These are phyloP conservation scores for Metalampra italica DNA, from an alignment of 2,888 invertebrate species.

Conservation along the genomic window DNA sequence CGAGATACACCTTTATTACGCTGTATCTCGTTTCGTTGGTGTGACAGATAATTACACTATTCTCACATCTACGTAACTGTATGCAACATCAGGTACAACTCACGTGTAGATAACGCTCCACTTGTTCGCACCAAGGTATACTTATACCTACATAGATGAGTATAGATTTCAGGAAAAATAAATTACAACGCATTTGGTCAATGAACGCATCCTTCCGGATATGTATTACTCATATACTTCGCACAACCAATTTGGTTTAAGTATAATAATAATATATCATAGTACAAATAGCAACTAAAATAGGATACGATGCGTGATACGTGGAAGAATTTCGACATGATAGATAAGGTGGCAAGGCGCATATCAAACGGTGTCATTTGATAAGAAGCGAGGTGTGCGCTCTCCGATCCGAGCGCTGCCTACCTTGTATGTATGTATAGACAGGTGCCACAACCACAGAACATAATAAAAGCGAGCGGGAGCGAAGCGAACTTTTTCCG, in stretches of 20 bases:
- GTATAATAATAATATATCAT: too few species aligned
- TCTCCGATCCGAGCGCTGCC: slow-evolving; percentile 44
- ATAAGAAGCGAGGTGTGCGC: slow-evolving; percentile 66
- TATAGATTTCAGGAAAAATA: neutral
- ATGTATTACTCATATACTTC: too few species aligned
- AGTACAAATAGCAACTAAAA: slow-evolving; percentile 12
- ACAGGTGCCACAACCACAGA: neutral
- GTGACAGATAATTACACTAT: slow-evolving; percentile 50
- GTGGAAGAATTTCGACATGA: slow-evolving; percentile 76
- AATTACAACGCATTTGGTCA: too few species aligned
- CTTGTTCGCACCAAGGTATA: too few species aligned
- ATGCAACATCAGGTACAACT: neutral
- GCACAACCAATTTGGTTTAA: too few species aligned
- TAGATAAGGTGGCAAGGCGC: slow-evolving; percentile 66
- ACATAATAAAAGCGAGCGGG: too few species aligned
- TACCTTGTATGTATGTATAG: neutral
- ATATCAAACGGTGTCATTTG: slow-evolving; percentile 76
- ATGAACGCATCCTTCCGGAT: too few species aligned
- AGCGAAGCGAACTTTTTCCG: too few species aligned
- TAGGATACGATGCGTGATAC: slow-evolving; percentile 54
- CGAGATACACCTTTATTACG: slow-evolving; percentile 71
- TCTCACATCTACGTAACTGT: slow-evolving; percentile 15
- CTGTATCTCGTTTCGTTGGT: slow-evolving; percentile 45
- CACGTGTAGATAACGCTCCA: too few species aligned
- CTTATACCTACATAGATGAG: neutral